Evolutionary conservation across 1,140 invertebrate genomes (phyloP), one percentile per base, ranked within the genome.

Genomic region (Pogonomyrmex californicus): DNA sequence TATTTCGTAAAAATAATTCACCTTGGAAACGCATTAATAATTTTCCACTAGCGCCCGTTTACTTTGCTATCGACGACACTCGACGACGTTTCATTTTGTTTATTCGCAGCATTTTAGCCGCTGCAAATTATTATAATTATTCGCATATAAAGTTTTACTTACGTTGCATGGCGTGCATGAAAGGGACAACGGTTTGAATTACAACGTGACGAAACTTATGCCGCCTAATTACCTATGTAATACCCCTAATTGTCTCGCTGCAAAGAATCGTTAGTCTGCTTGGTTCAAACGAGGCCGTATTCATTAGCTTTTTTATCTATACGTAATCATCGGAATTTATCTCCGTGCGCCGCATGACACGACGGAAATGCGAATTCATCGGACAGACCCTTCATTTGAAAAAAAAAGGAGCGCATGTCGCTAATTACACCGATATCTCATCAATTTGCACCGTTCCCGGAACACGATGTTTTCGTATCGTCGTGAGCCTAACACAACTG

Each of bases 161-260:
- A 47, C 41, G 30, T 58, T 12, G 9, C 41, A 62, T 54, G 30
- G 44, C 9, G n/a, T 30, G 62, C 41, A 17, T 12, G 38, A 60
- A 47, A 47, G 54, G 41, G 41, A 36, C 30, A 44, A 41, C 66
- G 33, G 41, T 82, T 51, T 71, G 54, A 73, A 17, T 73, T 73
- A 83, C 12, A 44, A 75, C 9, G 68, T 83, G 79, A 36, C 54
- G 30, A 82, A 82, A 82, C 66, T 82, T 82, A 30, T 60, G 17
- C 12, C 23, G 65, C 14, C 51, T 87, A 86, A 90, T 90, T 82
- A 83, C 6, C 54, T 83, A 66, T 63, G 38, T 54, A 85, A 90
- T 88, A 86, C 60, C 88, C 58, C 71, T 86, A 90, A 88, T 90
- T 87, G 87, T 88, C 86, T 68, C 85, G 85, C 81, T 30, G 58